A percentile compares a stretch with the other conserved stretches of the same genome.
Evolutionary conservation across 1,140 invertebrate genomes (phyloP).

Genomic region (Parapsyche elsis): DNA sequence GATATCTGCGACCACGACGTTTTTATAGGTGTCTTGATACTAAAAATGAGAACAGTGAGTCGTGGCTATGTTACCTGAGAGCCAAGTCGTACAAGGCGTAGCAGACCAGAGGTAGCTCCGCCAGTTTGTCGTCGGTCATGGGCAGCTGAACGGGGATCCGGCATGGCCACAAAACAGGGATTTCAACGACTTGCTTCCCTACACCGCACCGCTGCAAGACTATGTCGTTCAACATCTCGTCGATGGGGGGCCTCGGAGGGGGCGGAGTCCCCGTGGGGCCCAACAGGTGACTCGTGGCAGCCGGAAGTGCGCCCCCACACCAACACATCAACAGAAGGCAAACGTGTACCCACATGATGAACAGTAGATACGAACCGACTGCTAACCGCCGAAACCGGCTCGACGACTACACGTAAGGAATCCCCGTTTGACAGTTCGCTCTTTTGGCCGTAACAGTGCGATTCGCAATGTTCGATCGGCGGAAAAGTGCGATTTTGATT

Average conservation of each 20-base stretch:
- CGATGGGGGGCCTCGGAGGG: not conserved
- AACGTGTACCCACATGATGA: constrained; percentile 6
- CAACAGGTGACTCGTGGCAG: not conserved
- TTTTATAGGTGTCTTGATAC: no score
- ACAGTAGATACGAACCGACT: no score
- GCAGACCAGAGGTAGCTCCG: not conserved
- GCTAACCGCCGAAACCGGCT: no score
- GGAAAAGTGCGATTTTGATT: no score
- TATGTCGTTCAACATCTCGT: not conserved
- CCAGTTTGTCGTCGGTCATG: not conserved
- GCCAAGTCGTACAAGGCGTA: not conserved
- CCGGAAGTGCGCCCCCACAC: not conserved
- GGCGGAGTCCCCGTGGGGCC: no score
- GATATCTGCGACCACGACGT: no score
- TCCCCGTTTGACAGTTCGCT: no score
- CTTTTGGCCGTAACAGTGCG: no score
- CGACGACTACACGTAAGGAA: not conserved
- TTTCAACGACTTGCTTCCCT: not conserved
- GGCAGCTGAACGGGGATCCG: not conserved
- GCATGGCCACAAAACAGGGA: not conserved
- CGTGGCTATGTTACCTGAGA: no score
- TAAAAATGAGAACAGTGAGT: no score
- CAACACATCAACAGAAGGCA: not conserved
- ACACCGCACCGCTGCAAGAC: not conserved
- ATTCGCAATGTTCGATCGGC: no score